Evolutionary conservation across 2,888 invertebrate genomes (phyloP).

Genomic region (Laothoe populi): DNA sequence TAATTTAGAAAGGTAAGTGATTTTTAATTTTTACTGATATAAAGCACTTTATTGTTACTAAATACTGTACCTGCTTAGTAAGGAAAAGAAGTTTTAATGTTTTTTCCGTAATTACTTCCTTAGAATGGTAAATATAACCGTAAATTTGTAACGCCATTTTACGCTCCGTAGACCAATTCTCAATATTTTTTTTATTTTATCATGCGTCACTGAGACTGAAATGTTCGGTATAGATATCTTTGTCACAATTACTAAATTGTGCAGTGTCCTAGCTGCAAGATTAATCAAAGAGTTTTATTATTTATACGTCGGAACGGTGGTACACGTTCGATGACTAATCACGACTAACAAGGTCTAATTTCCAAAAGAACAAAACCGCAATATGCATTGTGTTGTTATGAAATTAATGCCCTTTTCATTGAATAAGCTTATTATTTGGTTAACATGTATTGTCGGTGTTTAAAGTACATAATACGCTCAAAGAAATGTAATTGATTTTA

Average conservation of each 20-base stretch:
- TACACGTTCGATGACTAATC: slow-evolving; percentile 67
- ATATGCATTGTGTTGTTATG: slow-evolving; percentile 21
- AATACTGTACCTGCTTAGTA: not conserved
- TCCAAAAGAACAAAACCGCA: slow-evolving; percentile 25
- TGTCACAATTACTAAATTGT: slow-evolving; percentile 3
- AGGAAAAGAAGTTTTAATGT: not conserved
- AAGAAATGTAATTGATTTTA: too few species aligned
- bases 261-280: not conserved
- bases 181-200: slow-evolving; percentile 64
- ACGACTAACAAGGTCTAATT: slow-evolving; percentile 51
- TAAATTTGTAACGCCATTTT: slow-evolving; percentile 79
- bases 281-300: slow-evolving; percentile 15
- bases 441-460: too few species aligned
- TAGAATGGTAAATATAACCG: slow-evolving; percentile 50
- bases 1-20: slow-evolving; percentile 76
- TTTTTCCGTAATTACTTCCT: not conserved
- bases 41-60: too few species aligned
- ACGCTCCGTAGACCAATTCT: slow-evolving; percentile 67
- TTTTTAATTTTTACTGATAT: slow-evolving; percentile 47
- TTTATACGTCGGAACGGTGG: slow-evolving; percentile 3
- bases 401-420: slow-evolving; percentile 14
- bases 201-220: slow-evolving; percentile 43
- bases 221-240: slow-evolving; percentile 29
- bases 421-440: not conserved
- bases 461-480: not conserved